phyloP scores from a whole-genome alignment of 2,113 vertebrate genomes.

The Zapornia atra region DNA sequence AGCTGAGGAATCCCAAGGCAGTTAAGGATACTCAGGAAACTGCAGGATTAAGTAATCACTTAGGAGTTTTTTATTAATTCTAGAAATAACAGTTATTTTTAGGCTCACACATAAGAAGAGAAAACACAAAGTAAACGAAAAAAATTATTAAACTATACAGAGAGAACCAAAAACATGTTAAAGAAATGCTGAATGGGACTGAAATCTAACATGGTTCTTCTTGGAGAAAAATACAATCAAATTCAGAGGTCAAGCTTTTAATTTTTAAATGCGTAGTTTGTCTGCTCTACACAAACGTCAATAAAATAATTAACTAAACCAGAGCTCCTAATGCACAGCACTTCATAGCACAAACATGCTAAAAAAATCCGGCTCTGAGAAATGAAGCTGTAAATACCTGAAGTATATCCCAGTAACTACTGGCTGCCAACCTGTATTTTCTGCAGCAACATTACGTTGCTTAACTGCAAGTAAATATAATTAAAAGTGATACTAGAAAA shows the following conservation, averaged over 20 bases:
- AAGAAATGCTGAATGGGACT: not conserved
- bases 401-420: not conserved
- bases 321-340: not conserved
- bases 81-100: not conserved
- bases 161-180: not conserved
- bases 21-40: not conserved
- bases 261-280: not conserved
- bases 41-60: not conserved
- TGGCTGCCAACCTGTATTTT: not conserved
- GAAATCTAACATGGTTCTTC: not conserved
- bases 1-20: not conserved
- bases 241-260: not conserved
- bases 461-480: conserved; percentile 1
- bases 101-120: not conserved
- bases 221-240: not conserved
- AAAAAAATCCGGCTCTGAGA: not conserved
- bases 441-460: not conserved
- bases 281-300: not conserved
- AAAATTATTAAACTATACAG: not conserved
- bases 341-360: not conserved
- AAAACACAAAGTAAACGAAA: not conserved
- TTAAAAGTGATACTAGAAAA: not conserved
- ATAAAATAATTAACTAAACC: not conserved
- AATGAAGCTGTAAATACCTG: not conserved
- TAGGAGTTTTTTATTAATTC: not conserved